Evolutionary conservation across 2,113 vertebrate genomes (phyloP).

Genomic region (Scytalopus superciliaris): DNA sequence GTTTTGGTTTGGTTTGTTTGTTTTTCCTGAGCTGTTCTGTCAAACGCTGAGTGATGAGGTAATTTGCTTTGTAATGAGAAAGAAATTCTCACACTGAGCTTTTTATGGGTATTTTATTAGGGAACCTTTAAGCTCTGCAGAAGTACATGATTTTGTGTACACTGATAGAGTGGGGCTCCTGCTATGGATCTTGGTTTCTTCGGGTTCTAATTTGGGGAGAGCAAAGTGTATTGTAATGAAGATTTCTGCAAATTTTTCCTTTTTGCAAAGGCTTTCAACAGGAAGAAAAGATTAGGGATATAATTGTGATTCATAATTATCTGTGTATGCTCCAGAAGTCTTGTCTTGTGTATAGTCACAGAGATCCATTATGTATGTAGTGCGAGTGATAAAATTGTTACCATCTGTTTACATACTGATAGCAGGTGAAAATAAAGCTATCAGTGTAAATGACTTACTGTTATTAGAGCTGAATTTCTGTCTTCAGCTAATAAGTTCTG

Average conservation of each 20-base stretch:
- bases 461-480: constrained; percentile 26
- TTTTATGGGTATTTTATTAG: neutral
- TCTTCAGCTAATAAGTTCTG: neutral
- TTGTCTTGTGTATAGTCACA: neutral
- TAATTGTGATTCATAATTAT: constrained; percentile 34
- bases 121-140: neutral
- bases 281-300: neutral
- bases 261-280: neutral
- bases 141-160: neutral
- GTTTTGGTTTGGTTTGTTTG: neutral
- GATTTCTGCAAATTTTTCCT: neutral
- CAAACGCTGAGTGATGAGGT: neutral
- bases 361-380: constrained; percentile 25
- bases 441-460: neutral
- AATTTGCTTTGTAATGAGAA: neutral
- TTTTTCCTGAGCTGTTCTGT: neutral
- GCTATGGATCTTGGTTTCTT: neutral
- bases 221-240: neutral
- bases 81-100: neutral
- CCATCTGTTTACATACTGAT: constrained; percentile 39
- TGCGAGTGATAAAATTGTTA: constrained; percentile 29
- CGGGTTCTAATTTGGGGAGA: neutral
- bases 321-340: neutral
- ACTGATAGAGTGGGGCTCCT: neutral
- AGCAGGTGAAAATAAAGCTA: constrained; percentile 50